A percentile compares a stretch with the other conserved stretches of the same genome.
phyloP scores from a whole-genome alignment of 2,797 vertebrate genomes.

The Enteromius unitaeniatus region DNA sequence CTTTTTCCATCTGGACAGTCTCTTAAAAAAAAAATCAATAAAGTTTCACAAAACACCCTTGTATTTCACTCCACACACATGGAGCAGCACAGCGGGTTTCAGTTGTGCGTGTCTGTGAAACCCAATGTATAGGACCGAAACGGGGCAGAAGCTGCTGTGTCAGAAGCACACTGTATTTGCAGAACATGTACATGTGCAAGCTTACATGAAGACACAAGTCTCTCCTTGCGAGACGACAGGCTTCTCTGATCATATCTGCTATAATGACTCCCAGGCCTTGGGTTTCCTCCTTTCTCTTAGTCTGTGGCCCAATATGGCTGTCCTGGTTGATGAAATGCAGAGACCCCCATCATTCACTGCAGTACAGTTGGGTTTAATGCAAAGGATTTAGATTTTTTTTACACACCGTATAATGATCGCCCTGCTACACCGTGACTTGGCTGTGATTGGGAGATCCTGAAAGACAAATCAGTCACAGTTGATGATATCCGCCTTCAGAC shows the following conservation, averaged over 20 bases:
- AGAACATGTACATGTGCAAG: slow-evolving; percentile 46
- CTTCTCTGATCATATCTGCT: slow-evolving; percentile 39
- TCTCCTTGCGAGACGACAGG: slow-evolving; percentile 45
- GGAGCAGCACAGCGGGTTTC: slow-evolving; percentile 60
- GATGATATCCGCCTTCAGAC: slow-evolving; percentile 17
- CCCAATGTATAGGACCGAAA: neutral
- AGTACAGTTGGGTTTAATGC: slow-evolving; percentile 1
- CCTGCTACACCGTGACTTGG: slow-evolving; percentile 30
- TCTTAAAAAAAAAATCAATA: slow-evolving; percentile 63
- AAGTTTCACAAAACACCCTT: slow-evolving; percentile 41
- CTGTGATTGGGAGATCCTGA: slow-evolving; percentile 31
- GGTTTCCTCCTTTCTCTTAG: slow-evolving; percentile 13
- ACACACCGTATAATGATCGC: slow-evolving; percentile 5
- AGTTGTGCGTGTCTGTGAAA: slow-evolving; percentile 28
- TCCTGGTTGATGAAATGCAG: slow-evolving; percentile 50
- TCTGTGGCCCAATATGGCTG: slow-evolving; percentile 20
- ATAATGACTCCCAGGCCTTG: slow-evolving; percentile 53
- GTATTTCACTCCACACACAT: slow-evolving; percentile 59
- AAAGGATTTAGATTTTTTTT: slow-evolving; percentile 28
- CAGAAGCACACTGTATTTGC: slow-evolving; percentile 7
- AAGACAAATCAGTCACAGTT: slow-evolving; percentile 8
- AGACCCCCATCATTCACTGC: slow-evolving; percentile 39
- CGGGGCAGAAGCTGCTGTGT: slow-evolving; percentile 3
- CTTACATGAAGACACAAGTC: slow-evolving; percentile 53
- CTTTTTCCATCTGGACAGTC: slow-evolving; percentile 61